phyloP scores from a whole-genome alignment of 2,888 invertebrate species.

The Anticlea derivata region DNA sequence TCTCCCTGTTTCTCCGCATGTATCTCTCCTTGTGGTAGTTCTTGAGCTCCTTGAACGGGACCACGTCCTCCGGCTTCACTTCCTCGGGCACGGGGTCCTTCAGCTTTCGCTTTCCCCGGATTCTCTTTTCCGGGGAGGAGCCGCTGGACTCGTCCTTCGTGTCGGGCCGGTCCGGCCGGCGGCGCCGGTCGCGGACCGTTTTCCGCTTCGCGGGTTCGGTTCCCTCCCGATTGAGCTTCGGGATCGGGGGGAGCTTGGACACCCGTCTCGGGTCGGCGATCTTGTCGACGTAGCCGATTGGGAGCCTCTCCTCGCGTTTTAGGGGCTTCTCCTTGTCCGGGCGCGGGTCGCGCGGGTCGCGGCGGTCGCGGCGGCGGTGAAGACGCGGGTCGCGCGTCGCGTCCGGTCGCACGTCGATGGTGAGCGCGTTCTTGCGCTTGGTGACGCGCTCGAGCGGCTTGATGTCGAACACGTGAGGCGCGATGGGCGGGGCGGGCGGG shows the following conservation, averaged over 20 bases:
- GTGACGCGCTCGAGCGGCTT: slow-evolving; percentile 70
- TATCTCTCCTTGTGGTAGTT: slow-evolving; percentile 85
- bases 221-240: slow-evolving; percentile 57
- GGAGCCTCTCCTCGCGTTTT: slow-evolving; percentile 22
- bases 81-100: slow-evolving; percentile 34
- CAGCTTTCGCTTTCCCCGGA: slow-evolving; percentile 28
- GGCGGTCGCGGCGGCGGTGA: slow-evolving; percentile 44
- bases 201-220: slow-evolving; percentile 39
- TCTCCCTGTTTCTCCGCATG: slow-evolving; percentile 86
- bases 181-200: slow-evolving; percentile 46
- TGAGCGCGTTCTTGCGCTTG: slow-evolving; percentile 75
- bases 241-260: slow-evolving; percentile 73
- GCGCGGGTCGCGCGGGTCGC: slow-evolving; percentile 39
- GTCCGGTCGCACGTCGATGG: slow-evolving; percentile 68
- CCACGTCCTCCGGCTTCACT: slow-evolving; percentile 46
- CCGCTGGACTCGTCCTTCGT: slow-evolving; percentile 37
- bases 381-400: slow-evolving; percentile 42
- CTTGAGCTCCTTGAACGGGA: slow-evolving; percentile 83
- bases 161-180: slow-evolving; percentile 31
- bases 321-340: slow-evolving; percentile 20
- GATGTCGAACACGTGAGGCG: slow-evolving; percentile 76
- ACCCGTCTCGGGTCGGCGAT: slow-evolving; percentile 59
- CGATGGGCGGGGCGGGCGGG: slow-evolving; percentile 48
- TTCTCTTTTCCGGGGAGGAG: slow-evolving; percentile 55
- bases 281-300: slow-evolving; percentile 49